Percentiles rank a stretch among this genome's conserved stretches.
Conservation (phyloP, 2,888 invertebrate species). For the Gortyna flavago region DNA sequence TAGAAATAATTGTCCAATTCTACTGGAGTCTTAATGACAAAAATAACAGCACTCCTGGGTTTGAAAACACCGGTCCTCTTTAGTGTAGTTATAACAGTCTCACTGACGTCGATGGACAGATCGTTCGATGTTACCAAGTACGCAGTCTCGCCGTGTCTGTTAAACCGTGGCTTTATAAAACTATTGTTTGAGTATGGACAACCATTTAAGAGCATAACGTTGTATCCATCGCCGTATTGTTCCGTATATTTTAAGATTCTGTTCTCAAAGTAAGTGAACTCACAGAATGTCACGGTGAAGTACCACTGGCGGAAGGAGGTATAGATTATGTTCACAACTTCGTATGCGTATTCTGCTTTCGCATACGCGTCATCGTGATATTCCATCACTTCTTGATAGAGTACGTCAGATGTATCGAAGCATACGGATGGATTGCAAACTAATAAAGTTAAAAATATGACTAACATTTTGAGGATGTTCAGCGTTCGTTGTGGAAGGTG, state of each 20-base stretch:
- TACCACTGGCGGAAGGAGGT: conserved; percentile 85
- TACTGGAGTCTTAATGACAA: conserved; percentile 80
- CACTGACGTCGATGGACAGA: conserved; percentile 79
- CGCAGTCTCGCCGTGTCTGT: conserved; percentile 84
- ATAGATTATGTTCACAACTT: conserved; percentile 83
- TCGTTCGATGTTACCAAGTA: conserved; percentile 83
- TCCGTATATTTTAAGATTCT: conserved; percentile 85
- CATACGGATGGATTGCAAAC: conserved; percentile 65
- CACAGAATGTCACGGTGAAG: conserved; percentile 85
- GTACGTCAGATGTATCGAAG: conserved; percentile 64
- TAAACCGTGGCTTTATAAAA: conserved; percentile 80
- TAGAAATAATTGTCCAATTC: conserved; percentile 80
- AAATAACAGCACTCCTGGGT: conserved; percentile 83
- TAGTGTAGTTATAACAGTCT: conserved; percentile 78
- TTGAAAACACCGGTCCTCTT: conserved; percentile 84
- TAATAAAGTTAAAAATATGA: conserved; percentile 64
- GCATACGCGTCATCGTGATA: conserved; percentile 77
- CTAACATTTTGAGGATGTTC: conserved; percentile 69
- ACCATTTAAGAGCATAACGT: conserved; percentile 83
- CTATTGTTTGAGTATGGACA: conserved; percentile 78
- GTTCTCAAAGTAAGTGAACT: conserved; percentile 87
- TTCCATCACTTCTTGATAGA: conserved; percentile 77
- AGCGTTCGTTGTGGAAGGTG: conserved; percentile 64
- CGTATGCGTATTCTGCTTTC: conserved; percentile 80
- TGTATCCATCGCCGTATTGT: conserved; percentile 81